Evolutionary conservation across 2,888 invertebrate species (phyloP).

Genomic region (Lutraria lutraria): DNA sequence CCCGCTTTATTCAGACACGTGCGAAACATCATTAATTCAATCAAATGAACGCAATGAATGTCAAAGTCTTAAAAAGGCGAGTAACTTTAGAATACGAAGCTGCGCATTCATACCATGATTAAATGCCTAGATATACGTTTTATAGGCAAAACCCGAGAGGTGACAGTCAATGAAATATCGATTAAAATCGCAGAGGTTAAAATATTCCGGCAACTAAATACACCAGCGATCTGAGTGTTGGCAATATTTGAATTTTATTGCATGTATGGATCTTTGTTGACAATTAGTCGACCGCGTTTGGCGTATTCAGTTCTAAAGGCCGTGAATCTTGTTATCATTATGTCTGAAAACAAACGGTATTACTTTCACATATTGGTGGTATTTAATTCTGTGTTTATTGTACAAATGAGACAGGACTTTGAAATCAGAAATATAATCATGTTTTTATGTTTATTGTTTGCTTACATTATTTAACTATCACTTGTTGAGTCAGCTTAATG

Average conservation of each 20-base stretch:
- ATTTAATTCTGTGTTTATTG: neutral
- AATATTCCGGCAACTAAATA: neutral
- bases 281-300: neutral
- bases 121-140: conserved; percentile 29
- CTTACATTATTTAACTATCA: neutral
- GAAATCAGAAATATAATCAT: neutral
- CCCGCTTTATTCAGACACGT: conserved; percentile 31
- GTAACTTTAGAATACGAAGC: conserved; percentile 31
- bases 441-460: neutral
- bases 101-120: conserved; percentile 25
- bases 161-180: conserved; percentile 3
- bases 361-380: neutral
- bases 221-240: neutral
- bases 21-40: conserved; percentile 13
- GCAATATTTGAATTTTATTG: neutral
- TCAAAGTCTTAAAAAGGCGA: conserved; percentile 24
- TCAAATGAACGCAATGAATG: conserved; percentile 34
- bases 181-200: neutral
- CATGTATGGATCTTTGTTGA: neutral
- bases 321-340: neutral
- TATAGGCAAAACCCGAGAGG: neutral
- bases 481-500: neutral
- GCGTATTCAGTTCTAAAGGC: neutral
- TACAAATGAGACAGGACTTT: neutral
- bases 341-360: neutral